phyloP scores from a whole-genome alignment of 2,113 vertebrate species.

The Anser cygnoides region DNA sequence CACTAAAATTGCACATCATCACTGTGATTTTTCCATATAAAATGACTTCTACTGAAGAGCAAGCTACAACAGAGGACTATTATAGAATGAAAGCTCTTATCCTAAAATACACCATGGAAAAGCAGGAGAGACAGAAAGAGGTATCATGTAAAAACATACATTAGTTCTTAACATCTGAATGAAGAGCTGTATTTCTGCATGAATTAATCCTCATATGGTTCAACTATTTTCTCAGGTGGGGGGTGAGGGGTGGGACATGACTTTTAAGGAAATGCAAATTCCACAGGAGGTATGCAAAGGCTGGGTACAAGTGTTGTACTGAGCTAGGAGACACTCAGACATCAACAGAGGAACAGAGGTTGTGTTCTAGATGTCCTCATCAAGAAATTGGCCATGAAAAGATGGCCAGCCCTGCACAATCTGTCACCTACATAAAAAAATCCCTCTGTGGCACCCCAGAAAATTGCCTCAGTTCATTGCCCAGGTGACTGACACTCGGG shows the following conservation, averaged over 20 bases:
- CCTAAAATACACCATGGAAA: neutral
- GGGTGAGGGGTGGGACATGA: no score
- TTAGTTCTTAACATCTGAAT: neutral
- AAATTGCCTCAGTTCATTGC: accelerated
- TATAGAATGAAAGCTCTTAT: neutral
- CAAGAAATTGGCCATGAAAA: neutral
- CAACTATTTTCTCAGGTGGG: neutral
- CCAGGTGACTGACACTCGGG: neutral
- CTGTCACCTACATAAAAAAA: neutral
- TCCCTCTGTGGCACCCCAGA: no score
- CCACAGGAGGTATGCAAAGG: neutral
- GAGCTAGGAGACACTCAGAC: neutral
- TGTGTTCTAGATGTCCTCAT: neutral
- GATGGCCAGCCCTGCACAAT: neutral
- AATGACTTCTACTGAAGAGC: neutral
- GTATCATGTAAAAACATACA: neutral
- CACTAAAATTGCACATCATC: neutral
- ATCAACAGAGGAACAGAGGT: neutral
- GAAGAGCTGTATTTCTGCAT: neutral
- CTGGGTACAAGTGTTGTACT: neutral
- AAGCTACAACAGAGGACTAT: neutral
- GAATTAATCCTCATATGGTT: neutral
- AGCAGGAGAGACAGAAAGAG: neutral
- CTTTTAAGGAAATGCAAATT: neutral
- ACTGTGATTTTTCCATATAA: neutral